Evolutionary conservation across 2,888 invertebrate genomes (phyloP).

Genomic region (Rhingia rostrata): DNA sequence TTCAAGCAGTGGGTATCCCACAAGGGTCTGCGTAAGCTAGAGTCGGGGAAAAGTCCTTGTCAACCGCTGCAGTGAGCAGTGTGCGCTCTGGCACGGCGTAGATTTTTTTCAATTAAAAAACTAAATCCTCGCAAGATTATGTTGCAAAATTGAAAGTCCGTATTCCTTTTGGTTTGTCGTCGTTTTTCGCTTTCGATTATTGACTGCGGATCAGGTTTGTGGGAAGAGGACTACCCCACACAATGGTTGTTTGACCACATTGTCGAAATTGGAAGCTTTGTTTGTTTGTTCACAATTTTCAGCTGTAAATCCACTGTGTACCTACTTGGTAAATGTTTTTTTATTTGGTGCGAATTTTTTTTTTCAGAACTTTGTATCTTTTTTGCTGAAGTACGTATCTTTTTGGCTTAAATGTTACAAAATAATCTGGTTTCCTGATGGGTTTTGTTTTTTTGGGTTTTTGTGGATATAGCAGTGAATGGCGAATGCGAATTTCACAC

Average conservation of each 20-base stretch:
- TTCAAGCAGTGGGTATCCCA: background rate
- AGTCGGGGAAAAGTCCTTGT: background rate
- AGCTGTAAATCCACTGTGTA: background rate
- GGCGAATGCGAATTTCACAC: slow-evolving; percentile 24
- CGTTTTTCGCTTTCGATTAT: background rate
- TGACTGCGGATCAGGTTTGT: background rate
- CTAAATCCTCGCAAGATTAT: slow-evolving; percentile 30
- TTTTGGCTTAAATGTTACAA: slow-evolving; percentile 17
- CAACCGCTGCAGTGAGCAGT: no score
- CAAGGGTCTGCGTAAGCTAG: background rate
- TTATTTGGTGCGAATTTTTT: no score
- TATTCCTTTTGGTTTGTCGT: background rate
- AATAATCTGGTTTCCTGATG: slow-evolving; percentile 13
- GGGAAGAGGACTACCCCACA: background rate
- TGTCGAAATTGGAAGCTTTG: slow-evolving; percentile 35
- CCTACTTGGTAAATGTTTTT: background rate
- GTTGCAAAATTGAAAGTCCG: slow-evolving; percentile 13
- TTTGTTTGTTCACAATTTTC: slow-evolving; percentile 32
- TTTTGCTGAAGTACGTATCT: background rate
- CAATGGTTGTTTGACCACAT: slow-evolving; percentile 9
- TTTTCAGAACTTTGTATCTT: no score
- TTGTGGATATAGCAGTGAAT: slow-evolving; percentile 15
- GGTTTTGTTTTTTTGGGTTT: background rate
- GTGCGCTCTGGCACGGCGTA: background rate
- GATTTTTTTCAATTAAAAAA: slow-evolving; percentile 30